Evolutionary conservation across 2,888 invertebrate species (phyloP), one percentile per base, ranked within the genome.

Genomic region (Tipula unca): DNA sequence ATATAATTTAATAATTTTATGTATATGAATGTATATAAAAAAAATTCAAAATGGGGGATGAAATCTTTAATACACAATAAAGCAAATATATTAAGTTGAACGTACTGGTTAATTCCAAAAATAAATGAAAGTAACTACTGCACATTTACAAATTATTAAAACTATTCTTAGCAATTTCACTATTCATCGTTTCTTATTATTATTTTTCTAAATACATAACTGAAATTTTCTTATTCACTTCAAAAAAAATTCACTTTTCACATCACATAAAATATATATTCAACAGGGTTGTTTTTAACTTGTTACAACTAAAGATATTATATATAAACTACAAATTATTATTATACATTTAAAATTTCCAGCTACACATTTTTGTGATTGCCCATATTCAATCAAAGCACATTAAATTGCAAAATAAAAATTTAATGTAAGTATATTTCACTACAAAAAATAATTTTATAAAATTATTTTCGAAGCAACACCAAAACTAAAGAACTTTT

Each of bases 221-320:
- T 69, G 69, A 69, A 69, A 69, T 20, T 48, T 48, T n/a, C n/a
- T 2, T 69, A 25, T 69, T 10, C 69, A 69, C 69, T 69, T 69
- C 3, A 69, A 69, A 69, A 48, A 69, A 48, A n/a, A n/a, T 69
- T 69, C 69, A 69, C 69, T 69, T 69, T 69, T 69, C 69, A 69
- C 69, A 14, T 25, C 69, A 69, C 69, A 69, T n/a, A 25, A 20
- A 17, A 48, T 1, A 69, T 69, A 69, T 69, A 69, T 69, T 69
- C 69, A 69, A 69, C 69, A 69, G 69, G 69, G 69, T 69, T 69
- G 69, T 69, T 69, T 69, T 69, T 48, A 48, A 48, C 69, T 48
- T 6, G 10, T 10, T 69, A 25, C 69, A 69, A 69, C 69, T 10
- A 54, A 54, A 54, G 17, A 54, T n/a, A 69, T 3, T n/a, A 13